phyloP scores from a whole-genome alignment of 2,797 vertebrate species.

The Hipposideros larvatus region DNA sequence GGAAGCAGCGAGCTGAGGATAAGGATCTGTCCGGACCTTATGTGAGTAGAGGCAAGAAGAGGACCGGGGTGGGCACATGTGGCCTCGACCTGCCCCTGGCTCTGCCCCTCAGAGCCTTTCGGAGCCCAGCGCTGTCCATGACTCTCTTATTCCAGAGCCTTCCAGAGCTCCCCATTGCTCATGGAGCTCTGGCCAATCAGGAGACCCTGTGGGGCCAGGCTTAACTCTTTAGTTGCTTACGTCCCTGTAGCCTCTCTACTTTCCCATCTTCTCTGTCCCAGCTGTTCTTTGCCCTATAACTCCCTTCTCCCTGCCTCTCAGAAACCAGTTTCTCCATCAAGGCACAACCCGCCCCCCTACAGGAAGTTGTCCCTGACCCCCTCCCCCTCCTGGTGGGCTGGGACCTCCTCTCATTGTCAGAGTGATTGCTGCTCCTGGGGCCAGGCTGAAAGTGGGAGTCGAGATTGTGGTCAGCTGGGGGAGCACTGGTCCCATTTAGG shows the following conservation, averaged over 20 bases:
- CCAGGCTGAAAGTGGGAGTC: neutral
- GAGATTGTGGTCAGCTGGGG: neutral
- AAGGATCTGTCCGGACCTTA: slow-evolving; percentile 92
- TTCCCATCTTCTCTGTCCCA: neutral
- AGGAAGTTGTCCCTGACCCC: neutral
- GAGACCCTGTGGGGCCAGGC: neutral
- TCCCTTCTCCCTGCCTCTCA: neutral
- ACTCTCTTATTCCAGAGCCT: neutral
- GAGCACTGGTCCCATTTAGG: neutral
- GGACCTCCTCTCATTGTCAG: neutral
- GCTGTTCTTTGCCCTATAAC: accelerated
- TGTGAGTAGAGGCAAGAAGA: slow-evolving; percentile 84
- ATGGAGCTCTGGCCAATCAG: neutral
- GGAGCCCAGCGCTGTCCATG: neutral
- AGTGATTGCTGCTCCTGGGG: neutral
- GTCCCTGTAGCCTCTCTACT: accelerated
- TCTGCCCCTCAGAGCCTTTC: neutral
- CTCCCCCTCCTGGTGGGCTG: neutral
- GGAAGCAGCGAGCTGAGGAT: slow-evolving; percentile 90
- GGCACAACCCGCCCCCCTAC: neutral
- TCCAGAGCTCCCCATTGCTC: neutral
- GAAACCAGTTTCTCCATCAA: neutral
- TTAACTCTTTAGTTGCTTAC: neutral
- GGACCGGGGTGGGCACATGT: neutral
- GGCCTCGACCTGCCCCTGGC: neutral